These are phyloP conservation scores for Nomada ferruginata DNA, from an alignment of 2,888 invertebrate species.

Conservation along the genomic window DNA sequence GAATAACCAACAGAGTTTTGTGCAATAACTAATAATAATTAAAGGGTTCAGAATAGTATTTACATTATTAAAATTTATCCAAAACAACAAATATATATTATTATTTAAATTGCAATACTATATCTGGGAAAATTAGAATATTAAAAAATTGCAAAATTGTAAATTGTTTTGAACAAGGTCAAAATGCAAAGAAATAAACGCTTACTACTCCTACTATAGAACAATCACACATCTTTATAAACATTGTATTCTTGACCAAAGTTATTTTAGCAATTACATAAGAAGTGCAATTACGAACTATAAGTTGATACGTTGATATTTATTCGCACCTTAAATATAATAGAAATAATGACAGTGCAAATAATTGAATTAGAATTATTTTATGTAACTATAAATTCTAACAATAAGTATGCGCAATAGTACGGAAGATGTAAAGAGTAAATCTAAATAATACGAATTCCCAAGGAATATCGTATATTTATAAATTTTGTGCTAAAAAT, in stretches of 20 bases:
- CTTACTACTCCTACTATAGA: too few species aligned
- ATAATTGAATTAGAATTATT: neutral
- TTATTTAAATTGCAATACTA: neutral
- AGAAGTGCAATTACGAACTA: neutral
- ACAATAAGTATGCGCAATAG: too few species aligned
- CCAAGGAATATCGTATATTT: too few species aligned
- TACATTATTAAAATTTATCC: constrained; percentile 1
- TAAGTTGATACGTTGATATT: neutral
- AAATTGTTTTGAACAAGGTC: too few species aligned
- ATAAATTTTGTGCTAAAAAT: too few species aligned
- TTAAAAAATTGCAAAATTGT: neutral
- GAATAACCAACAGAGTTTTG: constrained; percentile 25
- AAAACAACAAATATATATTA: neutral
- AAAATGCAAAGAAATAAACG: neutral
- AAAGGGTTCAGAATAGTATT: neutral
- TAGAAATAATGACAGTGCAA: neutral
- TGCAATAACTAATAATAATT: constrained; percentile 37
- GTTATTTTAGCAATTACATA: too few species aligned
- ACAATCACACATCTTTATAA: neutral
- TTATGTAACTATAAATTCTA: neutral
- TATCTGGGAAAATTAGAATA: neutral
- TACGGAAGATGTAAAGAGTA: too few species aligned
- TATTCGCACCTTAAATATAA: neutral
- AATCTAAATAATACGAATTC: too few species aligned
- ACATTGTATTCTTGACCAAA: neutral